Percentiles rank a stretch among this genome's conserved stretches.
phyloP scores from a whole-genome alignment of 2,797 vertebrate species.

The Pterois miles region DNA sequence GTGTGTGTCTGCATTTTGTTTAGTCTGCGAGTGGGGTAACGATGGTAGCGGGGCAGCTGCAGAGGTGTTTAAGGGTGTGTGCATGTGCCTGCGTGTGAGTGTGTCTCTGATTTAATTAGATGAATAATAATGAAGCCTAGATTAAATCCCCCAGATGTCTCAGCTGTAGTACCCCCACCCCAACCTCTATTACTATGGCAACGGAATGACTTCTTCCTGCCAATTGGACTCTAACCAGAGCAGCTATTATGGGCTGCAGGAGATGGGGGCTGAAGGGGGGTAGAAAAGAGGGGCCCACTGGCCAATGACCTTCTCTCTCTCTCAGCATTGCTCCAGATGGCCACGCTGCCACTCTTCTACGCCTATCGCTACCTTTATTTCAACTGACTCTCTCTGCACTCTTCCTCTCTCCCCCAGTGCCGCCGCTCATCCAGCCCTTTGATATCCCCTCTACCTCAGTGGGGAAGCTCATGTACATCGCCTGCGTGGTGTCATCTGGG shows the following conservation, averaged over 20 bases:
- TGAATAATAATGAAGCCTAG: constrained; percentile 89
- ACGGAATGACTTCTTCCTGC: constrained; percentile 86
- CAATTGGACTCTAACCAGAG: constrained; percentile 88
- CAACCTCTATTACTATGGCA: constrained; percentile 85
- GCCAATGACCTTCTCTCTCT: constrained; percentile 76
- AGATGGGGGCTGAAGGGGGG: constrained; percentile 64
- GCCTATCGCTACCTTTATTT: constrained; percentile 56
- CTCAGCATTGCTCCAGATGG: constrained; percentile 72
- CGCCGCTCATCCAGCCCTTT: constrained; percentile 97
- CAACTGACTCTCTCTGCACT: constrained; percentile 67
- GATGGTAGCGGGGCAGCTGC: constrained; percentile 73
- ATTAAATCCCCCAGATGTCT: constrained; percentile 91
- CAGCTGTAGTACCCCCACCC: constrained; percentile 82
- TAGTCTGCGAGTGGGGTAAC: constrained; percentile 52
- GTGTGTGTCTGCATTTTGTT: constrained; percentile 41
- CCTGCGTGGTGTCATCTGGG: constrained; percentile 97
- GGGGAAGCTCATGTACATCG: constrained; percentile 98
- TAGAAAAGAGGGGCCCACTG: constrained; percentile 52
- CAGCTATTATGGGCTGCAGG: constrained; percentile 87
- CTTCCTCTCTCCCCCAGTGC: constrained; percentile 82
- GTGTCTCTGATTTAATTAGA: constrained; percentile 89
- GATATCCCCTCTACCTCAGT: constrained; percentile 98
- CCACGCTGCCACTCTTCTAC: constrained; percentile 49
- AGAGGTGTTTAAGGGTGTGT: constrained; percentile 76
- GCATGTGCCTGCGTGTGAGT: constrained; percentile 69